These are phyloP conservation scores for Apamea crenata DNA, from an alignment of 2,888 invertebrate species.

Conservation along the genomic window DNA sequence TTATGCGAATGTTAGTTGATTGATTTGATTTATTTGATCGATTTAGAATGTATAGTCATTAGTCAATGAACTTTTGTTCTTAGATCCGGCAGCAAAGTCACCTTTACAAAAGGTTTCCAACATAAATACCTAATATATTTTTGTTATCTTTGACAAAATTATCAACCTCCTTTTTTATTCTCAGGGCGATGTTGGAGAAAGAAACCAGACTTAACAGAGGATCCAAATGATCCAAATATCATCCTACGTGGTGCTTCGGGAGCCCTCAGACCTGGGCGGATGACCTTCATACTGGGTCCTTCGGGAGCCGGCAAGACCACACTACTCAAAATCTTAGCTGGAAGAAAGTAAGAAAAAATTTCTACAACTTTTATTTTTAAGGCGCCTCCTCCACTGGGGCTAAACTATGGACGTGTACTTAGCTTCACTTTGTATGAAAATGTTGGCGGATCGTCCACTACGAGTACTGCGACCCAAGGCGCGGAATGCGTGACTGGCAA, in stretches of 20 bases:
- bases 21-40: no score
- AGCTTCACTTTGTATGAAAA: not conserved
- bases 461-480: not conserved
- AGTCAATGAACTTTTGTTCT: constrained; percentile 32
- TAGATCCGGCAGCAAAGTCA: constrained; percentile 6
- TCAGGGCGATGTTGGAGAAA: constrained; percentile 68
- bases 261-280: constrained; percentile 90
- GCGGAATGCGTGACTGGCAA: not conserved
- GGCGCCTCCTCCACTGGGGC: not conserved
- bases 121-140: no score
- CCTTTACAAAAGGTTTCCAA: not conserved
- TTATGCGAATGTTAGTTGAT: not conserved
- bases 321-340: constrained; percentile 93
- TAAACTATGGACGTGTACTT: not conserved
- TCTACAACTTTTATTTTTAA: not conserved
- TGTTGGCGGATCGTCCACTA: not conserved
- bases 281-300: constrained; percentile 92
- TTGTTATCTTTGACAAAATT: not conserved
- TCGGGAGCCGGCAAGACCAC: constrained; percentile 95
- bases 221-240: constrained; percentile 69
- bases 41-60: no score
- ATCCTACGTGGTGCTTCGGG: constrained; percentile 91
- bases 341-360: constrained; percentile 90
- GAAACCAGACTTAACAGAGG: constrained; percentile 49
- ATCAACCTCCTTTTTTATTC: not conserved